Conservation (phyloP, 2,888 invertebrate genomes). For the Drosophila buzzatii region DNA sequence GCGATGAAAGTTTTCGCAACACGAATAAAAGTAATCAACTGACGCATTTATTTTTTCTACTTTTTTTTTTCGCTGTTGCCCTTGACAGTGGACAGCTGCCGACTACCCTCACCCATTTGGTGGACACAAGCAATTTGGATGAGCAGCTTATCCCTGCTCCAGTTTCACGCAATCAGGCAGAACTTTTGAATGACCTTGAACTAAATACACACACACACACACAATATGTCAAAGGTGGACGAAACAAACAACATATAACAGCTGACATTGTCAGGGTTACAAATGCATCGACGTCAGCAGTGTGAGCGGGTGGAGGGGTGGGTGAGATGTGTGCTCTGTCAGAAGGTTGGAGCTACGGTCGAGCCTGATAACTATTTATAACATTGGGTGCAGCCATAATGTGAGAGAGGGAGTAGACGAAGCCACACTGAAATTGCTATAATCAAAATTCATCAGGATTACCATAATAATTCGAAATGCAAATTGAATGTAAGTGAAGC, state of each 20-base stretch:
- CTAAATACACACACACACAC: constrained; percentile 45
- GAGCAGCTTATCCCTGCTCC: constrained; percentile 23
- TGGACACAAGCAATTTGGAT: constrained; percentile 7
- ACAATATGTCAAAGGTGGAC: constrained; percentile 31
- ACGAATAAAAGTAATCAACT: constrained; percentile 44
- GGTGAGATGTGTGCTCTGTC: too few relatives aligned
- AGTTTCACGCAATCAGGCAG: constrained; percentile 29
- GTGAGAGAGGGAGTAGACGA: not conserved
- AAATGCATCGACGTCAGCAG: constrained; percentile 63
- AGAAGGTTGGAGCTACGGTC: not conserved
- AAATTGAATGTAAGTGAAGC: constrained; percentile 1
- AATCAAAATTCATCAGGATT: not conserved
- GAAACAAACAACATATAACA: constrained; percentile 33
- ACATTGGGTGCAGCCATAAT: constrained; percentile 12
- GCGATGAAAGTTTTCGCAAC: constrained; percentile 10
- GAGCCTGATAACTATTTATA: not conserved
- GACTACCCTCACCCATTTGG: not conserved
- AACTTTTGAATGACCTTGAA: constrained; percentile 70
- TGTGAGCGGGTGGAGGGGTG: constrained; percentile 23
- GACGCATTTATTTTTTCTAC: not conserved
- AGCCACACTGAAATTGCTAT: not conserved
- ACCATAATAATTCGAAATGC: not conserved
- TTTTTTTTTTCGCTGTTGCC: constrained; percentile 6
- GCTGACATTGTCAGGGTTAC: constrained; percentile 42
- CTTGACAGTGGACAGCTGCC: constrained; percentile 33